Evolutionary conservation across 1,140 invertebrate genomes (phyloP), one percentile per base, ranked within the genome.

Genomic region (Achatina immaculata): DNA sequence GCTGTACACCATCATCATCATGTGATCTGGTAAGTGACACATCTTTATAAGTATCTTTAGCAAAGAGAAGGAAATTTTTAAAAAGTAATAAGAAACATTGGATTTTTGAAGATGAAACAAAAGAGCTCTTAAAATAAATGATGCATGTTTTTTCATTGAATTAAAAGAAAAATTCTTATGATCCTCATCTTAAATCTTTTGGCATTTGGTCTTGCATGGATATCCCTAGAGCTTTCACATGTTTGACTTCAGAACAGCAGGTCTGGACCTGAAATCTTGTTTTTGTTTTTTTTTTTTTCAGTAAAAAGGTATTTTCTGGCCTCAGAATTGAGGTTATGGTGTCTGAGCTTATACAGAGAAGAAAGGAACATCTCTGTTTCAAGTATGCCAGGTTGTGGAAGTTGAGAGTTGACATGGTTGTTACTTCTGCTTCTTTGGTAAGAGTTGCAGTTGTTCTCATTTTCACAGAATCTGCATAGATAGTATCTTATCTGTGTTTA

Each of bases 311-410:
- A 7, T 31, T 78, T 24, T 14, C 42, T 16, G 62, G 62, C 4
- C 43, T 78, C 19, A 78, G 34, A 51, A 7, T 28, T 34, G 62
- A 69, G 65, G 65, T 78, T 1, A 24, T 14, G 19, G 77, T 78
- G 62, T 2, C 42, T 21, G 9, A 62, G 2, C 6, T 69, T 40
- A 40, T 38, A 45, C 2, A 68, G 42, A 78, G 48, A 51, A 43
- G 65, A 4, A 68, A 34, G 34, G 38, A 68, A 42, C 43, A 38
- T 24, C 48, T 78, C 34, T 78, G 77, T 48, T 19, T 42, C 21
- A 78, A 58, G 42, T 78, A 69, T 62, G 77, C 77, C 66, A 34
- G 19, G 24, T 0, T 69, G 9, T 78, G 77, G 77, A 78, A 78
- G 65, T 9, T 28, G 19, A 68, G 38, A 36, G 65, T 78, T 1